Evolutionary conservation across 2,888 invertebrate genomes (phyloP).

Genomic region (Aleiodes testaceus): DNA sequence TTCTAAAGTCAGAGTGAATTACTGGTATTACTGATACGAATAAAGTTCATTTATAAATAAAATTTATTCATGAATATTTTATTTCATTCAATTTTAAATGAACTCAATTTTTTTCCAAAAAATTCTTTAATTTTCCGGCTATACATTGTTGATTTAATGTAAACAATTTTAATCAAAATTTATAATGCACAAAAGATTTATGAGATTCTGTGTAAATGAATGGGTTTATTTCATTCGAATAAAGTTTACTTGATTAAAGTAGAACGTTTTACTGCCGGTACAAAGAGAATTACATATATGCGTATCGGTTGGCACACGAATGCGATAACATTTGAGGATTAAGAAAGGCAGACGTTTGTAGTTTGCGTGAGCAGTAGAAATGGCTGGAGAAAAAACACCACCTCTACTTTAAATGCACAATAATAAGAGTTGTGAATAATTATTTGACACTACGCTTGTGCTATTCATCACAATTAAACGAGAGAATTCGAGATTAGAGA

Average conservation of each 20-base stretch:
- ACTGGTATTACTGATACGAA: too few species aligned
- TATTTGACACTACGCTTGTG: neutral
- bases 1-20: too few species aligned
- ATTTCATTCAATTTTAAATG: too few species aligned
- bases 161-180: too few species aligned
- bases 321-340: slow-evolving; percentile 51
- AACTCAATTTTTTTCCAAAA: too few species aligned
- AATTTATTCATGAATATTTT: too few species aligned
- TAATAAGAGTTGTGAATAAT: slow-evolving; percentile 31
- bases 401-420: slow-evolving; percentile 34
- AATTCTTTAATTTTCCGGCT: too few species aligned
- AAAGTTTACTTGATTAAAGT: neutral
- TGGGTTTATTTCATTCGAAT: neutral
- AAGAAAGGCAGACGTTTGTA: slow-evolving; percentile 43
- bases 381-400: slow-evolving; percentile 40
- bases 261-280: neutral
- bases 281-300: slow-evolving; percentile 9
- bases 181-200: neutral
- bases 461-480: too few species aligned
- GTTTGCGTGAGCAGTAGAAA: slow-evolving; percentile 57
- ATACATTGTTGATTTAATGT: too few species aligned
- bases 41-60: too few species aligned
- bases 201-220: neutral
- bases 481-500: too few species aligned
- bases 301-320: slow-evolving; percentile 45